Base-by-base conservation (phyloP, 53 echinoderm and acorn worm species). In the Holothuria leucospilota region DNA sequence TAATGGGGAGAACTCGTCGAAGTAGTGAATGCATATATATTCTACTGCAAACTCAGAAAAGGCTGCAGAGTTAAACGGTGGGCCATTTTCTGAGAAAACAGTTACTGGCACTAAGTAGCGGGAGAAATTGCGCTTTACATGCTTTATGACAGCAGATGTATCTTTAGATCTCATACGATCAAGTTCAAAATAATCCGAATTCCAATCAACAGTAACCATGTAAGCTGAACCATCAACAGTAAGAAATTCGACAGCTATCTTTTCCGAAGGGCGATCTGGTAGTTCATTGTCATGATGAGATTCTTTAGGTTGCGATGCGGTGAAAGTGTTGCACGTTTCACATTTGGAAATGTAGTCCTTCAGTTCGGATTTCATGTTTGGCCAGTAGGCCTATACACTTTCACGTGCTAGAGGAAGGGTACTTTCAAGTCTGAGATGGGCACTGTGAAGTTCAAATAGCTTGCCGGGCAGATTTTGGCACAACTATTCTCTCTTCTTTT, bases 281-380 rank as follows among this genome's bases (percentile, higher is more conserved):
- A 88, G 68, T 42, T 89, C 67, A 34, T 89, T 61, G 12, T 69
- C 38, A 49, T 46, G 68, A 18, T 84, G 62, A 20, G 84, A 72
- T 39, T 89, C 84, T 78, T 84, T 85, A 51, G 52, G 84, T 40
- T 89, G 84, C 21, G 73, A 20, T 70, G 20, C 12, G 4, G 82
- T 9, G 74, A 84, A 84, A 30, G 75, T 59, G 28, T 62, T 71
- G 27, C 65, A 83, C 20, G 77, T 85, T 14, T 89, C 89, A 89
- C 85, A 86, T 82, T 84, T 63, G 53, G 89, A 59, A 25, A 89
- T 25, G 41, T 71, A 78, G 70, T 85, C 79, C 52, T 67, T 90
- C 7, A 90, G 67, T 40, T 90, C 59, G n/a, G 79, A 18, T 11
- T 15, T 58, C 69, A 90, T 90, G 15, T 75, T 64, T 30, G 90